phyloP scores from a whole-genome alignment of 2,113 vertebrate species.

The Aegotheles bennettii region DNA sequence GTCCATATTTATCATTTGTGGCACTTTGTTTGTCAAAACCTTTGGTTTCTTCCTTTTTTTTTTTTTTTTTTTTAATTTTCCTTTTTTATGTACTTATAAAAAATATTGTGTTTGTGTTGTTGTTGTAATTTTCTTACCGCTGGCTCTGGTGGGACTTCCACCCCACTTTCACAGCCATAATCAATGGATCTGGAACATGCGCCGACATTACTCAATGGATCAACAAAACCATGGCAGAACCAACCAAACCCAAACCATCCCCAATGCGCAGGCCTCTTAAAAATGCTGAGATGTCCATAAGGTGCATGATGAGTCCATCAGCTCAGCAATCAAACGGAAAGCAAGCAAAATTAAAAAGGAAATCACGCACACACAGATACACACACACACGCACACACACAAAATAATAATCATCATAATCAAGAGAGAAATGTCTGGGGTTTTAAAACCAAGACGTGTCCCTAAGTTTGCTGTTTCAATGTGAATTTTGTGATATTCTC shows the following conservation, averaged over 20 bases:
- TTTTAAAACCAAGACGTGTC: constrained; percentile 44
- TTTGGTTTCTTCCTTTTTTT: constrained; percentile 83
- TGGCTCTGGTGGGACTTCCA: constrained; percentile 41
- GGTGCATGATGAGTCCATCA: constrained; percentile 38
- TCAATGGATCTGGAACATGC: constrained; percentile 38
- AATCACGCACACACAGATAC: not conserved
- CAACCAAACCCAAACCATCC: constrained; percentile 18
- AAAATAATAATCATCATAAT: not conserved
- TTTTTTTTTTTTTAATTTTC: not conserved
- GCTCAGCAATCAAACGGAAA: constrained; percentile 40
- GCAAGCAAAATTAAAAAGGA: constrained; percentile 13
- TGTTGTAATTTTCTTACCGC: not conserved
- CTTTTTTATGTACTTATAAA: constrained; percentile 31
- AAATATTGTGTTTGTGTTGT: constrained; percentile 41
- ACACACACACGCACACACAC: not conserved
- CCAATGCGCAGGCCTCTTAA: not conserved
- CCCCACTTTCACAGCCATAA: constrained; percentile 55
- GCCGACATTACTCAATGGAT: not conserved
- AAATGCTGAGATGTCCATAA: constrained; percentile 38
- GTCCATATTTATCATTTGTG: constrained; percentile 60
- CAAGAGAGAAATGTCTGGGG: constrained; percentile 48
- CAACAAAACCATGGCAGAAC: constrained; percentile 8
- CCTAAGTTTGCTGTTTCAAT: not conserved
- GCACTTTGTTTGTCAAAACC: constrained; percentile 82
- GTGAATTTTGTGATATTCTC: not conserved